phyloP scores from a whole-genome alignment of 1,140 invertebrate species.

The Calliphora vicina region DNA sequence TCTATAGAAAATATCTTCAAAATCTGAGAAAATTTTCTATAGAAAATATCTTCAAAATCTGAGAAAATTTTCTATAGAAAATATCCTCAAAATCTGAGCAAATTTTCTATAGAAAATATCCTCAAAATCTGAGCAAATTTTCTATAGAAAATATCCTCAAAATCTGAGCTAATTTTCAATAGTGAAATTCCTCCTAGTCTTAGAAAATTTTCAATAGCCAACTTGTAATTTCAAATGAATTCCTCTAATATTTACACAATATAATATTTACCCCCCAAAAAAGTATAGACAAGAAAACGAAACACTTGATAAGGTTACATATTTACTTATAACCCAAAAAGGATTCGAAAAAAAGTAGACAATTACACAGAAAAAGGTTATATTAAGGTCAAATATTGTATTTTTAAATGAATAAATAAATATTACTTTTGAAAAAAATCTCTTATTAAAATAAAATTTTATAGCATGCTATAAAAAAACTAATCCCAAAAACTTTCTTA shows the following conservation, averaged over 20 bases:
- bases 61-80: too few relatives aligned
- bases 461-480: conserved; percentile 32
- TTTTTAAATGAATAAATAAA: not conserved
- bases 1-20: too few relatives aligned
- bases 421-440: not conserved
- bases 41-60: too few relatives aligned
- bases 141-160: too few relatives aligned
- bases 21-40: too few relatives aligned
- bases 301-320: not conserved
- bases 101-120: too few relatives aligned
- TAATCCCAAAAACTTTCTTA: not conserved
- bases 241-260: not conserved
- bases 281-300: not conserved
- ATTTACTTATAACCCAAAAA: not conserved
- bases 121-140: too few relatives aligned
- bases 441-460: not conserved
- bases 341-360: not conserved
- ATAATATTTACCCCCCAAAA: not conserved
- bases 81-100: too few relatives aligned
- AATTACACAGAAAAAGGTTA: not conserved
- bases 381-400: conserved; percentile 14
- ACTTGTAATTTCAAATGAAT: not conserved
- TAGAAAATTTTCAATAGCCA: too few relatives aligned
- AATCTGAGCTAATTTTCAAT: too few relatives aligned
- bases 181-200: too few relatives aligned